Evolutionary conservation across 2,797 vertebrate species (phyloP).

Genomic region (Holocentrus rufus): DNA sequence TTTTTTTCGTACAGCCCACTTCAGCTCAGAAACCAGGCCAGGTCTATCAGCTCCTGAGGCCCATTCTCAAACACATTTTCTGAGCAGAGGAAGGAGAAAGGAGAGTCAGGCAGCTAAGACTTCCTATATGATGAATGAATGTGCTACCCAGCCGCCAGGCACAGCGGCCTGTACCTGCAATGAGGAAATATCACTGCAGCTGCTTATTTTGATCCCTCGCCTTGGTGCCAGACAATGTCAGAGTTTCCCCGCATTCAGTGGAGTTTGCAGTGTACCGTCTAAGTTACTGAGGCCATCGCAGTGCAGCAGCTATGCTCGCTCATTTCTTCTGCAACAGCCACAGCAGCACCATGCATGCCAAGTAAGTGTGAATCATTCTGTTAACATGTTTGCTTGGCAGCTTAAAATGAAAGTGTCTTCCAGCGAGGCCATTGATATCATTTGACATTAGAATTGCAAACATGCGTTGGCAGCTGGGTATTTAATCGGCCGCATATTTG

Average conservation of each 20-base stretch:
- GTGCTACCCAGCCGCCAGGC: conserved; percentile 26
- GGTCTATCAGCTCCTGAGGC: conserved; percentile 14
- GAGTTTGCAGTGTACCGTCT: conserved; percentile 5
- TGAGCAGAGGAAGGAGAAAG: conserved; percentile 11
- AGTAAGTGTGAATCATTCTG: conserved; percentile 57
- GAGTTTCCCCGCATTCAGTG: conserved; percentile 1
- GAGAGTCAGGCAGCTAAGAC: background rate
- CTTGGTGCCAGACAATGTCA: conserved; percentile 19
- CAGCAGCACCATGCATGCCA: conserved; percentile 43
- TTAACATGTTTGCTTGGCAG: conserved; percentile 66
- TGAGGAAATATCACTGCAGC: conserved; percentile 40
- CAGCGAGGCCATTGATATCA: conserved; percentile 44
- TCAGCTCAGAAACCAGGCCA: conserved; percentile 22
- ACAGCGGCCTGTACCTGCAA: conserved; percentile 25
- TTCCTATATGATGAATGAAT: conserved; percentile 48
- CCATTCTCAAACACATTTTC: conserved; percentile 1
- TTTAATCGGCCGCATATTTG: conserved; percentile 39
- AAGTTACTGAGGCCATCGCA: background rate
- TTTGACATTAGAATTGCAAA: conserved; percentile 63
- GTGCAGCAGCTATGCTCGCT: background rate
- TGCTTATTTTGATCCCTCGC: conserved; percentile 42
- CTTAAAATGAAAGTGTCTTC: conserved; percentile 52
- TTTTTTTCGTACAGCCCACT: conserved; percentile 8
- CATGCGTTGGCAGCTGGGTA: conserved; percentile 44
- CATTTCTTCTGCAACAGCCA: conserved; percentile 25